Evolutionary conservation across 2,113 vertebrate genomes (phyloP).

Genomic region (Pandion haliaetus): DNA sequence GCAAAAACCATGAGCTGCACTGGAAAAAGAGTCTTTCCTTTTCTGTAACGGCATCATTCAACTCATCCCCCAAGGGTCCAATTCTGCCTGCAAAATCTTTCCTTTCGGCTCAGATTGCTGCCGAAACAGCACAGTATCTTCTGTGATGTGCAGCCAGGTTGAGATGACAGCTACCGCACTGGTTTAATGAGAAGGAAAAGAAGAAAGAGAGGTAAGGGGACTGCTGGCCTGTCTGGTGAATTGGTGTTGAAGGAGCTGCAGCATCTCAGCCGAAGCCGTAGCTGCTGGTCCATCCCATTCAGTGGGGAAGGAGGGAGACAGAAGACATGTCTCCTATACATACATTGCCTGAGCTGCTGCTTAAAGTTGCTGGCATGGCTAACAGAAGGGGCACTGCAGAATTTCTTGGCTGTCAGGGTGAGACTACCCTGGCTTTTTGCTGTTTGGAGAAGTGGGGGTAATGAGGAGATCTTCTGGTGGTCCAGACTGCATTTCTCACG

Average conservation of each 20-base stretch:
- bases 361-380: background rate
- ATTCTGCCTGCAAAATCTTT: background rate
- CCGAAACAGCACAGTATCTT: background rate
- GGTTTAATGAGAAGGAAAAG: background rate
- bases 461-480: background rate
- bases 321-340: background rate
- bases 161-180: background rate
- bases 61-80: background rate
- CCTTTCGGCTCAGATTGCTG: background rate
- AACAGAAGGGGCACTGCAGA: background rate
- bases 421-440: background rate
- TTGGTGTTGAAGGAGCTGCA: background rate
- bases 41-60: background rate
- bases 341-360: background rate
- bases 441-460: background rate
- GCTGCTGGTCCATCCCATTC: background rate
- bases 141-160: background rate
- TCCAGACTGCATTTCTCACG: background rate
- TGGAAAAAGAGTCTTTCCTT: background rate
- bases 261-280: background rate
- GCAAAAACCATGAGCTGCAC: background rate
- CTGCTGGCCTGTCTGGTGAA: background rate
- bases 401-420: background rate
- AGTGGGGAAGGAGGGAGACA: background rate
- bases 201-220: background rate